A percentile compares a stretch with the other conserved stretches of the same genome.
Evolutionary conservation across 2,113 vertebrate species (phyloP).

Genomic region (Siniperca knerii): DNA sequence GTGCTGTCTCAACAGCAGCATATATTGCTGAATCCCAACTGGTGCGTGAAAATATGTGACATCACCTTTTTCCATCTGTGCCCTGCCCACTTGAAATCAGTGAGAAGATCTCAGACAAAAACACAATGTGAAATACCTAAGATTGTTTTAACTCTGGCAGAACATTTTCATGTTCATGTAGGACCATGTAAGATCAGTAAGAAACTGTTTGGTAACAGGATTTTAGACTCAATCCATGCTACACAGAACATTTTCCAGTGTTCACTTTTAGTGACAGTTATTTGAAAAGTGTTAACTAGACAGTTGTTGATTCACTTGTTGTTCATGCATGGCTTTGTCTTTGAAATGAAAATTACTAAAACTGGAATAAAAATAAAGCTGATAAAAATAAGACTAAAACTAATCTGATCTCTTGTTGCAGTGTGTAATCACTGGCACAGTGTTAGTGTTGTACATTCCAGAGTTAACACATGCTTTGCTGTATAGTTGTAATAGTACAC

Average conservation of each 20-base stretch:
- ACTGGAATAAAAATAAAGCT: neutral
- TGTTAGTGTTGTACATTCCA: neutral
- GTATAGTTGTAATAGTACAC: slow-evolving; percentile 11
- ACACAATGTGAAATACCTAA: neutral
- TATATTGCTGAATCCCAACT: neutral
- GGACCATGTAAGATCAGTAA: neutral
- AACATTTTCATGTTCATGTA: neutral
- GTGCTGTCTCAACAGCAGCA: neutral
- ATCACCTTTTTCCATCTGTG: neutral
- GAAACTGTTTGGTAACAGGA: neutral
- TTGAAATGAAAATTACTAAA: neutral
- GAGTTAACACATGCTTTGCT: neutral
- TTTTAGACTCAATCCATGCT: neutral
- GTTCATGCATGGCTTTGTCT: neutral
- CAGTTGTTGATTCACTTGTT: neutral
- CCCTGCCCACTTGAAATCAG: no score
- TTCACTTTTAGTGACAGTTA: neutral
- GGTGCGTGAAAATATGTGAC: neutral
- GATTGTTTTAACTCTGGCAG: neutral
- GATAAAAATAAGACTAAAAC: neutral
- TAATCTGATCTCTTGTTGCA: neutral
- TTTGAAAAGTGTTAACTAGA: neutral
- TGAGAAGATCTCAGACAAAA: neutral
- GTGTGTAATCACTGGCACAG: neutral
- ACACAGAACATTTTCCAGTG: neutral